These are phyloP conservation scores for Myrmophylax atrothorax DNA, from an alignment of 2,113 vertebrate species.

Conservation along the genomic window DNA sequence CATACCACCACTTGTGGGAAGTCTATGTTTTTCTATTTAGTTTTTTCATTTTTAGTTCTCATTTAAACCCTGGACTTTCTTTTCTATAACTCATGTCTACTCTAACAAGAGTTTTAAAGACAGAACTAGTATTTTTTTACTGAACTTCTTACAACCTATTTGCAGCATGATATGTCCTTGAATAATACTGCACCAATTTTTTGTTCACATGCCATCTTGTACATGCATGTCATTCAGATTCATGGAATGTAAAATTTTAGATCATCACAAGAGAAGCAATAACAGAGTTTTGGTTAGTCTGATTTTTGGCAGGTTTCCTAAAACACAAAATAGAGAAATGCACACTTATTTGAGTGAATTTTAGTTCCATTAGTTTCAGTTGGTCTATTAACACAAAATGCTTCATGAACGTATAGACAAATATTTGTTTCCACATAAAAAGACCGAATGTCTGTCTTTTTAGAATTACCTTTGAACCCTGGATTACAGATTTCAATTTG, in stretches of 20 bases:
- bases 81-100: background rate
- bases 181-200: background rate
- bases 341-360: background rate
- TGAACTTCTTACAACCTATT: background rate
- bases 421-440: background rate
- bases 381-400: background rate
- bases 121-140: background rate
- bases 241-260: background rate
- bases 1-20: background rate
- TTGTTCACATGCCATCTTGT: background rate
- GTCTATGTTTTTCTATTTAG: background rate
- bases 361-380: background rate
- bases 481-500: background rate
- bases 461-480: background rate
- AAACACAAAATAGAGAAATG: background rate
- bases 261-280: background rate
- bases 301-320: background rate
- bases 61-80: background rate
- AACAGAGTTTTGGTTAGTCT: background rate
- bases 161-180: background rate
- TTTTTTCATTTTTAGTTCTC: background rate
- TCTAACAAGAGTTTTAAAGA: background rate
- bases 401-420: background rate
- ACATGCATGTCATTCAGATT: background rate
- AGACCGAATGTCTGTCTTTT: fast-evolving